Base-by-base conservation (phyloP, 2,113 vertebrate species). In the Lates calcarifer region DNA sequence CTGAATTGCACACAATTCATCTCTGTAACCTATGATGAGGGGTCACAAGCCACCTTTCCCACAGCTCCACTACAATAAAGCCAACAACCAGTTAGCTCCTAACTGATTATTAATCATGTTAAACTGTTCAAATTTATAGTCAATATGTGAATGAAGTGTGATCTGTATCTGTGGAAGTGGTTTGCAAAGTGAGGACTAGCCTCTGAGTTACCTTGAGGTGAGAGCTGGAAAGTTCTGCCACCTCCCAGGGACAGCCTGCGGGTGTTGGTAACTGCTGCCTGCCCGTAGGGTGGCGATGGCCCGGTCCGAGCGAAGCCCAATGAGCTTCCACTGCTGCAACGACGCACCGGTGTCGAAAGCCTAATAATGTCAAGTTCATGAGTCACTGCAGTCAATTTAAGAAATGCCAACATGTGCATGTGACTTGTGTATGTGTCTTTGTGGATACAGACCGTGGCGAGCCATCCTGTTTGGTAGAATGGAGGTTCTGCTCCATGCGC, bases 401-500 rank as follows among this genome's bases (percentile, higher is more conserved):
- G 31, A 68, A 65, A 13, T 14, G 13, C 10, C n/a, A 6, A 41
- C 20, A 24, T 18, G 7, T 49, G 47, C 10, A 35, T 28, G 57
- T 66, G 35, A 63, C 14, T 29, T 78, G 33, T 15, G 31, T 5
- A 7, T 57, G 47, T 57, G n/a, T n/a, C 14, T 64, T 6, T 71
- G 49, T 37, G 77, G 26, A 45, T 39, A 81, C 94, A 91, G 26
- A 99, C 98, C 95, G 90, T 8, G 96, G 95, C 0, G 94, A 94
- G 76, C 90, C 41, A 57, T 92, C 95, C 0, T 94, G 96, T 35
- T 92, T 93, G 28, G 96, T 95, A 0, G 95, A 96, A 78, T 97
- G 96, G 47, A 99, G 95, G 85, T 98, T 98, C 94, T 97, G 97
- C 90, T 99, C 98, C 2, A 99, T 96, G 64, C 98, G 96, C 53